Conservation (phyloP, 2,888 invertebrate genomes). For the Epistrophe eligans region DNA sequence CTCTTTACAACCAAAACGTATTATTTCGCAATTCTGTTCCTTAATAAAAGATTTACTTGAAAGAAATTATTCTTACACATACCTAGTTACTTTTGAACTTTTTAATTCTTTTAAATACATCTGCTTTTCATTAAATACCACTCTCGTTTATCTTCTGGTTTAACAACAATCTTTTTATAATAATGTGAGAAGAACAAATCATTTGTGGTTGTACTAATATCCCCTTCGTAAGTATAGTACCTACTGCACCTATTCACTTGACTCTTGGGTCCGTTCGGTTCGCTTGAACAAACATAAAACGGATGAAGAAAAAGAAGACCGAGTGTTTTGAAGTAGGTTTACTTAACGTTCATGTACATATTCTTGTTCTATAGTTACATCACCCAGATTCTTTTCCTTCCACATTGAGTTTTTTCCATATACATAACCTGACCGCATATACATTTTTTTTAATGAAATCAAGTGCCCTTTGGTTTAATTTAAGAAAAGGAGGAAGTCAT, state of each 20-base stretch:
- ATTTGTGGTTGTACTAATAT: slow-evolving; percentile 30
- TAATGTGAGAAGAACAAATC: slow-evolving; percentile 26
- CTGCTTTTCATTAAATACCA: slow-evolving; percentile 17
- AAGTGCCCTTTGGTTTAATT: slow-evolving; percentile 49
- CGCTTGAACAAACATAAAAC: slow-evolving; percentile 52
- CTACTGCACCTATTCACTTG: slow-evolving; percentile 52
- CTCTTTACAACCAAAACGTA: no score
- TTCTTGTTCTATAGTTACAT: slow-evolving; percentile 50
- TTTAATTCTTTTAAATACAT: not conserved
- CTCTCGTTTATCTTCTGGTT: not conserved
- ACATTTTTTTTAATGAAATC: slow-evolving; percentile 23
- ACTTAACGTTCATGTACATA: slow-evolving; percentile 12
- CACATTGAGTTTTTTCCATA: slow-evolving; percentile 35
- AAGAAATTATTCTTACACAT: not conserved
- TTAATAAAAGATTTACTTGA: not conserved
- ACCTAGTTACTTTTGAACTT: not conserved
- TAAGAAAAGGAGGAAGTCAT: slow-evolving; percentile 56
- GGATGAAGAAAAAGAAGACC: slow-evolving; percentile 47
- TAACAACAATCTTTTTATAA: slow-evolving; percentile 17
- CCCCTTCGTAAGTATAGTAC: not conserved
- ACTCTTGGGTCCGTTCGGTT: slow-evolving; percentile 24
- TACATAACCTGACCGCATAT: slow-evolving; percentile 50
- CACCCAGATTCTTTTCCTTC: slow-evolving; percentile 47
- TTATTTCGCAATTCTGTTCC: no score
- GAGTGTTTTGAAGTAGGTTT: slow-evolving; percentile 45